Evolutionary conservation across 2,113 vertebrate genomes (phyloP).

Genomic region (Sardina pilchardus): DNA sequence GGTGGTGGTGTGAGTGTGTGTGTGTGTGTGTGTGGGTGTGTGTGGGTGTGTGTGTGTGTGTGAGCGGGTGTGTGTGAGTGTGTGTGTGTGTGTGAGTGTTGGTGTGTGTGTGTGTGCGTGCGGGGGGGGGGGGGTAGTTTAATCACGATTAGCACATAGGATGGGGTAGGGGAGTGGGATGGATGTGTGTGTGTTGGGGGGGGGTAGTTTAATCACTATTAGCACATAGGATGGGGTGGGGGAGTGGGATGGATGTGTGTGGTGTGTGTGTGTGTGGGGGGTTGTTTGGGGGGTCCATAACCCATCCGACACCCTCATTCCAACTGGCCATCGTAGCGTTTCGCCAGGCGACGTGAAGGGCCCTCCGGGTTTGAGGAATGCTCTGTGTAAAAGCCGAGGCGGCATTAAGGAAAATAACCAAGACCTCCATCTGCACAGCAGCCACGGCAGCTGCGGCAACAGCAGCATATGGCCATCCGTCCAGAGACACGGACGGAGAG

Average conservation of each 20-base stretch:
- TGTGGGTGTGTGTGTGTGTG: too few relatives aligned
- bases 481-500: neutral
- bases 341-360: conserved; percentile 16
- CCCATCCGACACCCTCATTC: conserved; percentile 17
- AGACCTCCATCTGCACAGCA: conserved; percentile 53
- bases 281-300: conserved; percentile 3
- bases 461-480: conserved; percentile 49
- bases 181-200: neutral
- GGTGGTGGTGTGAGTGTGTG: too few relatives aligned
- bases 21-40: too few relatives aligned
- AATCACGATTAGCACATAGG: too few relatives aligned
- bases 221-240: neutral
- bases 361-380: conserved; percentile 21
- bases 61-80: too few relatives aligned
- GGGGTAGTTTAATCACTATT: neutral
- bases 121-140: too few relatives aligned
- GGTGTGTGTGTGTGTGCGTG: too few relatives aligned
- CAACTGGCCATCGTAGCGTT: conserved; percentile 31
- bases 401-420: conserved; percentile 58
- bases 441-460: conserved; percentile 43
- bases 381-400: conserved; percentile 43
- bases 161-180: too few relatives aligned
- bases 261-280: neutral
- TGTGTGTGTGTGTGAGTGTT: too few relatives aligned
- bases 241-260: neutral